A percentile compares a stretch with the other conserved stretches of the same genome.
Conservation (phyloP, 2,888 invertebrate genomes). For the Ecliptopera silaceata region DNA sequence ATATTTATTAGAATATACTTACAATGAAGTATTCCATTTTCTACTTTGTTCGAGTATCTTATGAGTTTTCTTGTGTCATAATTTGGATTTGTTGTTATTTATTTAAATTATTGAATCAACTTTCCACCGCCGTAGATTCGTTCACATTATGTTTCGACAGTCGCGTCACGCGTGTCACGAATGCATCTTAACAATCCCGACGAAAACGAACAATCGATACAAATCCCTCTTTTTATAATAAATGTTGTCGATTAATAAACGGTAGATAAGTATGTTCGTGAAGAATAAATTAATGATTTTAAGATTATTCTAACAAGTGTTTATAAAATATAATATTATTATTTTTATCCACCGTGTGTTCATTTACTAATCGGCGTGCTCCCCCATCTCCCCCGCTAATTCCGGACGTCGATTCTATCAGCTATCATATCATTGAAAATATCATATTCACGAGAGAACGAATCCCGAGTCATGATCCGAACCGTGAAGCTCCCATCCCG, state of each 20-base stretch:
- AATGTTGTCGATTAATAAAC: constrained; percentile 76
- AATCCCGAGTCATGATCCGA: too few relatives aligned
- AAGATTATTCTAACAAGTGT: constrained; percentile 84
- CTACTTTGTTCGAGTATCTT: constrained; percentile 72
- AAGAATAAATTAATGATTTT: constrained; percentile 82
- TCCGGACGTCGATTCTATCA: constrained; percentile 71
- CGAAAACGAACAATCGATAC: constrained; percentile 59
- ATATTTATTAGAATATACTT: constrained; percentile 78
- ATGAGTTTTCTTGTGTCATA: constrained; percentile 74
- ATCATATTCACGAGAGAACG: constrained; percentile 30
- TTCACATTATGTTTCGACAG: constrained; percentile 42
- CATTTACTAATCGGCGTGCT: constrained; percentile 72
- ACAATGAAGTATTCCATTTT: constrained; percentile 74
- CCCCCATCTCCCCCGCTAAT: constrained; percentile 56
- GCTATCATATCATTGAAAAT: constrained; percentile 61
- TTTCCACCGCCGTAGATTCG: constrained; percentile 49
- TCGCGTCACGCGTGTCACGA: constrained; percentile 32
- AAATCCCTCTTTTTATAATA: constrained; percentile 69
- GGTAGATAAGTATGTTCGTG: constrained; percentile 79
- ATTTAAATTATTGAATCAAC: constrained; percentile 71
- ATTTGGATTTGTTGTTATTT: constrained; percentile 77
- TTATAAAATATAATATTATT: constrained; percentile 84
- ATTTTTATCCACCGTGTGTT: constrained; percentile 77
- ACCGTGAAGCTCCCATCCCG: neutral
- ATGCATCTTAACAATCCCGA: constrained; percentile 40